Conservation (phyloP, 2,797 vertebrate genomes). For the Anniella stebbinsi region DNA sequence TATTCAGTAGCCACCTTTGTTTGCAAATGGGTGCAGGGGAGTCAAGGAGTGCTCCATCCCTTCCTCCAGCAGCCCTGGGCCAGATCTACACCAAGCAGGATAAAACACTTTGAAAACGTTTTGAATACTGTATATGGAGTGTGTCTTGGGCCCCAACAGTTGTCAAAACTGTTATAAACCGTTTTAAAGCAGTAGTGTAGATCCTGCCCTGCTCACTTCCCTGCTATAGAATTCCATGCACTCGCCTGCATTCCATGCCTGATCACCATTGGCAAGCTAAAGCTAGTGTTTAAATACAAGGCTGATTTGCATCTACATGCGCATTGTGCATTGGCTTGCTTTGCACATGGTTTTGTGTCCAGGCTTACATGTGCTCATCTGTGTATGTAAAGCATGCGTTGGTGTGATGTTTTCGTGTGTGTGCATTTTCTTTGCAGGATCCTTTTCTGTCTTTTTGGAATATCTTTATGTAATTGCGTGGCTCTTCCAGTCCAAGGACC, state of each 20-base stretch:
- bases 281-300: not conserved
- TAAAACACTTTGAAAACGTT: too few species aligned
- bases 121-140: too few species aligned
- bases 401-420: not conserved
- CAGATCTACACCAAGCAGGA: too few species aligned
- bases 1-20: not conserved
- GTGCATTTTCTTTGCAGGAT: not conserved
- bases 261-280: not conserved
- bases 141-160: too few species aligned
- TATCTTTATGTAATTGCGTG: slow-evolving; percentile 14
- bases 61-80: too few species aligned
- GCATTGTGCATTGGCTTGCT: not conserved
- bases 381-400: not conserved
- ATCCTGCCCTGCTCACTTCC: not conserved
- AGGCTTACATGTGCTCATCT: not conserved
- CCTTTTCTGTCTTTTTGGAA: slow-evolving; percentile 5
- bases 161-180: too few species aligned
- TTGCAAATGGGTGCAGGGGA: not conserved
- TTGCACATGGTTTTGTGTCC: not conserved
- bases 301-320: too few species aligned
- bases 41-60: too few species aligned
- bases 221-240: not conserved
- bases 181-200: too few species aligned
- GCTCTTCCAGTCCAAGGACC: slow-evolving; percentile 9
- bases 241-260: not conserved